A percentile compares a stretch with the other conserved stretches of the same genome.
These are phyloP conservation scores for Ditylenchus weischeri DNA, from an alignment of 2,888 invertebrate genomes.

Conservation along the genomic window DNA sequence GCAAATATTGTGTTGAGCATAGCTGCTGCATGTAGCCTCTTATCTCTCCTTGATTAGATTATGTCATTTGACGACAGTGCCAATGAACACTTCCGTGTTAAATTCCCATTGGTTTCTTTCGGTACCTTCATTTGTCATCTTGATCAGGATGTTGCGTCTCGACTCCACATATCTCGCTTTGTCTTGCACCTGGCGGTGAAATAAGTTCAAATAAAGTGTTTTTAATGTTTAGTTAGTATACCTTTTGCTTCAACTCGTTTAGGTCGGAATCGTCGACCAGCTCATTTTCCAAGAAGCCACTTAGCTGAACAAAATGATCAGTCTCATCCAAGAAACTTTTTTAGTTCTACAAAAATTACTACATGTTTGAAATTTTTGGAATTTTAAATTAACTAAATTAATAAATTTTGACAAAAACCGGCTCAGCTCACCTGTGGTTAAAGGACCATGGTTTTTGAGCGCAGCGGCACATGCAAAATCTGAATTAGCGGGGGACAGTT, in stretches of 20 bases:
- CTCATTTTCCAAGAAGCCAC: constrained; percentile 94
- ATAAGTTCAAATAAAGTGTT: neutral
- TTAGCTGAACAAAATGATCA: constrained; percentile 64
- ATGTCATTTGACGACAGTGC: neutral
- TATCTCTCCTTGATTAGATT: too few relatives aligned
- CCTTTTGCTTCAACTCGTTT: constrained; percentile 95
- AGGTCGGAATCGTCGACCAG: constrained; percentile 84
- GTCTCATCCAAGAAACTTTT: too few relatives aligned
- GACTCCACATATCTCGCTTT: constrained; percentile 79
- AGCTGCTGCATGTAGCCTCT: too few relatives aligned
- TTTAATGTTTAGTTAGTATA: constrained; percentile 65
- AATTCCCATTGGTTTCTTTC: constrained; percentile 63
- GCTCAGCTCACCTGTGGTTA: too few relatives aligned
- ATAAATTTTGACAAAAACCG: too few relatives aligned
- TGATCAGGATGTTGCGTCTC: constrained; percentile 86
- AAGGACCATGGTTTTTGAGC: too few relatives aligned
- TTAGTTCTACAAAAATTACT: too few relatives aligned
- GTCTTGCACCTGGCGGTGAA: neutral
- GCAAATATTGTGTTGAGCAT: too few relatives aligned
- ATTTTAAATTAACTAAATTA: too few relatives aligned
- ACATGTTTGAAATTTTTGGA: too few relatives aligned
- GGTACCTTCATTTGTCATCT: constrained; percentile 96
- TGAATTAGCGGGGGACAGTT: too few relatives aligned
- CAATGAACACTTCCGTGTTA: constrained; percentile 3
- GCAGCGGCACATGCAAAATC: too few relatives aligned